These are phyloP conservation scores for Agrypnus murinus DNA, from an alignment of 2,888 invertebrate genomes.

Conservation along the genomic window DNA sequence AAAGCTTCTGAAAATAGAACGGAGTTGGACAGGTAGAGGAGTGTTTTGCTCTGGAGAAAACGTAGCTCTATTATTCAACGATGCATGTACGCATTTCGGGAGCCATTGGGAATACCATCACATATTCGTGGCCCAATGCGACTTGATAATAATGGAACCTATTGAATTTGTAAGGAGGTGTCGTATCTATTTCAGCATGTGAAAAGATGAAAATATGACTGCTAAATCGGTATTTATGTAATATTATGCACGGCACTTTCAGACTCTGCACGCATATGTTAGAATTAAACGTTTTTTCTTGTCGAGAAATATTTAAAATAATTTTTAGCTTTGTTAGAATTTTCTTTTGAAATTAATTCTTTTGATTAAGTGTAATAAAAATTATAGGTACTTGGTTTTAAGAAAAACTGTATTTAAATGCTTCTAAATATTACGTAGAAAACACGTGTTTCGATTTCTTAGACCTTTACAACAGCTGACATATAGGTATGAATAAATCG, in stretches of 20 bases:
- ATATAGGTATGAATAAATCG: too few species aligned
- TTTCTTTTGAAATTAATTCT: too few species aligned
- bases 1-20: slow-evolving; percentile 21
- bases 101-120: slow-evolving; percentile 32
- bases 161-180: slow-evolving; percentile 36
- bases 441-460: too few species aligned
- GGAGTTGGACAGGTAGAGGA: slow-evolving; percentile 16
- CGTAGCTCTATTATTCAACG: slow-evolving; percentile 27
- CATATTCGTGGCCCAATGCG: slow-evolving; percentile 31
- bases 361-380: too few species aligned
- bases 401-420: too few species aligned
- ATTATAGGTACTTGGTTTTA: too few species aligned
- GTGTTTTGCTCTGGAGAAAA: neutral
- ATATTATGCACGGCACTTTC: neutral
- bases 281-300: too few species aligned
- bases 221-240: neutral
- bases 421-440: too few species aligned
- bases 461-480: too few species aligned
- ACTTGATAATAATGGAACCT: slow-evolving; percentile 40
- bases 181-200: slow-evolving; percentile 29
- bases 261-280: too few species aligned
- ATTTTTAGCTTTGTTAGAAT: too few species aligned
- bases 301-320: too few species aligned
- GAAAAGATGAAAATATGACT: slow-evolving; percentile 16
- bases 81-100: slow-evolving; percentile 35